A percentile compares a stretch with the other conserved stretches of the same genome.
Conservation (phyloP, 1,140 invertebrate genomes). For the Episyrphus balteatus region DNA sequence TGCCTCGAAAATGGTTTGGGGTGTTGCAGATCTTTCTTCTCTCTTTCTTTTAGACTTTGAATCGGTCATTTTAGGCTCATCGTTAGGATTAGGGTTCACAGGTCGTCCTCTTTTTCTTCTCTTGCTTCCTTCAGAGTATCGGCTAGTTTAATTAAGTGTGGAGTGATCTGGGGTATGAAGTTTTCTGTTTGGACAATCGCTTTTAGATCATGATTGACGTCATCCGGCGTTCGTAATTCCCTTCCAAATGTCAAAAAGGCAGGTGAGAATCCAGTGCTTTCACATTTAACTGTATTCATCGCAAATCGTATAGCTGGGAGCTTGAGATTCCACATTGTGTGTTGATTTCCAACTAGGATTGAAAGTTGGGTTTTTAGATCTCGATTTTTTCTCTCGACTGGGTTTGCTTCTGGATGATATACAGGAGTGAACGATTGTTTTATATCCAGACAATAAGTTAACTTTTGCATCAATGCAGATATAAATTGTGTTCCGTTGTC, state of each 20-base stretch:
- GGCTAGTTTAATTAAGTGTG: slow-evolving; percentile 13
- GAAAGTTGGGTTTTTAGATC: slow-evolving; percentile 31
- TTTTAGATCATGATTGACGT: slow-evolving; percentile 13
- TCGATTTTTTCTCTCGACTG: slow-evolving; percentile 28
- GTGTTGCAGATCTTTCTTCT: no score
- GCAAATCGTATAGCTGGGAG: slow-evolving; percentile 33
- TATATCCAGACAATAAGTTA: slow-evolving; percentile 14
- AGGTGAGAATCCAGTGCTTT: slow-evolving; percentile 32
- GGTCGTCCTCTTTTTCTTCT: background rate
- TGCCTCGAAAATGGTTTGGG: no score
- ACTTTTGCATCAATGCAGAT: slow-evolving; percentile 4
- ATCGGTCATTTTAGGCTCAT: no score
- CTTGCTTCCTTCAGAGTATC: background rate
- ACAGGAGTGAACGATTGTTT: slow-evolving; percentile 21
- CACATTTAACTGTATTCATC: slow-evolving; percentile 31
- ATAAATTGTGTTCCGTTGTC: slow-evolving; percentile 35
- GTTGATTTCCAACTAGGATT: slow-evolving; percentile 23
- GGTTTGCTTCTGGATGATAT: slow-evolving; percentile 33
- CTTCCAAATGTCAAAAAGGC: slow-evolving; percentile 33
- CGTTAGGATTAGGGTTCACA: no score
- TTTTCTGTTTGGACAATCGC: slow-evolving; percentile 19
- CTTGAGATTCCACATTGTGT: slow-evolving; percentile 26
- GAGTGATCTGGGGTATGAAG: slow-evolving; percentile 24
- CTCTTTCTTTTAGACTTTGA: no score
- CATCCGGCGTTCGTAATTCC: slow-evolving; percentile 18